phyloP scores from a whole-genome alignment of 1,140 invertebrate species.

The roundworm (Caenorhabditis elegans) region WBcel235 BX284606.5:12012501-12013000 shows the following conservation, averaged over 20 bases:
- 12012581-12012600: too few species aligned
- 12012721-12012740: background rate
- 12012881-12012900: slow-evolving; percentile 32
- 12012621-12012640: too few species aligned
- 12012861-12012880: background rate
- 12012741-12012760: background rate
- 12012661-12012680: too few species aligned
- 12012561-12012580: too few species aligned
- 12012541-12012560: too few species aligned
- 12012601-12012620: too few species aligned
- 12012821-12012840: background rate
- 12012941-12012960: background rate
- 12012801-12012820: slow-evolving; percentile 5
- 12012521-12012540: too few species aligned
- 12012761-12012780: slow-evolving; percentile 7
- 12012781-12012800: background rate
- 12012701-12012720: slow-evolving; percentile 20
- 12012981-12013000: background rate
- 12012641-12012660: too few species aligned
- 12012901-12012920: slow-evolving; percentile 31
- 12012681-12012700: background rate
- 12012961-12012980: background rate
- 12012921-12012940: background rate
- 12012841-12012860: slow-evolving; percentile 1
- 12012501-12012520: too few species aligned